Percentiles rank a stretch among this genome's conserved stretches.
Conservation (phyloP, 2,888 invertebrate species). For the Drosophila sordidula region DNA sequence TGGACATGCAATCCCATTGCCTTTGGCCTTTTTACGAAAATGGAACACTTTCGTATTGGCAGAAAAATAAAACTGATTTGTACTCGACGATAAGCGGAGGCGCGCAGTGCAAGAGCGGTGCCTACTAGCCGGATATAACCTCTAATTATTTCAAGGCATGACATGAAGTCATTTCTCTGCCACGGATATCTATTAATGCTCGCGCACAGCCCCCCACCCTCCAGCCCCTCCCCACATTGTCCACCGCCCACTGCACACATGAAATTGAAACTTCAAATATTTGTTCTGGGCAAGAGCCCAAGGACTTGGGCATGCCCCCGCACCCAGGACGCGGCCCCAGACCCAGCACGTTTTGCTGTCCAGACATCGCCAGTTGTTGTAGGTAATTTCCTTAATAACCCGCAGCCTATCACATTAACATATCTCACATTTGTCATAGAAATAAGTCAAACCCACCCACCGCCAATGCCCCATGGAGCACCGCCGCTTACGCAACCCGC, state of each 20-base stretch:
- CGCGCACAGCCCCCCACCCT: conserved; percentile 3
- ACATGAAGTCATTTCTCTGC: conserved; percentile 82
- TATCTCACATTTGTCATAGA: conserved; percentile 78
- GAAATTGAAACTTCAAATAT: conserved; percentile 81
- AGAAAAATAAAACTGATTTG: conserved; percentile 65
- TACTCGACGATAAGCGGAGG: conserved; percentile 66
- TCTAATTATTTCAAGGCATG: conserved; percentile 84
- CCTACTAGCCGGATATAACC: conserved; percentile 43
- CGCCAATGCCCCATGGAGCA: conserved; percentile 49
- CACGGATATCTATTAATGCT: conserved; percentile 65
- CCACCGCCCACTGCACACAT: conserved; percentile 28
- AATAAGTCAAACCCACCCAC: conserved; percentile 65
- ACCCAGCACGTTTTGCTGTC: conserved; percentile 8
- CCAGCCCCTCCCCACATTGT: neutral
- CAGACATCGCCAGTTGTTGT: conserved; percentile 46
- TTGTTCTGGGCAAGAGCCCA: conserved; percentile 61
- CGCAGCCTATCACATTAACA: conserved; percentile 77
- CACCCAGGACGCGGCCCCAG: neutral
- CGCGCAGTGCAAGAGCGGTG: conserved; percentile 18
- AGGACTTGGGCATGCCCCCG: conserved; percentile 40
- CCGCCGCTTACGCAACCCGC: conserved; percentile 53
- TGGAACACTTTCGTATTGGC: conserved; percentile 42
- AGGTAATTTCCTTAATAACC: conserved; percentile 78
- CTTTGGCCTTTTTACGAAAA: conserved; percentile 41
- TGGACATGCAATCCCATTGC: conserved; percentile 65